Conservation (phyloP, 2,888 invertebrate species). For the Ophraella communa region DNA sequence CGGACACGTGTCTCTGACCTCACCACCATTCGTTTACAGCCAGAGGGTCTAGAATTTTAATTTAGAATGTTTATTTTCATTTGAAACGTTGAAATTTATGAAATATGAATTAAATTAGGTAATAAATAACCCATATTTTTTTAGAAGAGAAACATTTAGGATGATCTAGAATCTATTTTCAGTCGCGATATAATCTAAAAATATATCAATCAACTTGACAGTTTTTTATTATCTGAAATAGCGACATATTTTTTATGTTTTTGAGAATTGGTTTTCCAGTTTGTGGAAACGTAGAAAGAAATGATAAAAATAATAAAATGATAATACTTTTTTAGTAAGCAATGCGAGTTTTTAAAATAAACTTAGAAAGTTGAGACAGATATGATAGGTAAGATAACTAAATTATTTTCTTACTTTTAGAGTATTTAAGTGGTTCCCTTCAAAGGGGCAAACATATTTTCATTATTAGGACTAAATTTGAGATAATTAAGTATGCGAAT, state of each 20-base stretch:
- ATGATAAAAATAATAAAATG: too few relatives aligned
- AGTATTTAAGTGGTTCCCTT: too few relatives aligned
- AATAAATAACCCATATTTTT: background rate
- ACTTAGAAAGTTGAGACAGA: too few relatives aligned
- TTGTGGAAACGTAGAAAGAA: background rate
- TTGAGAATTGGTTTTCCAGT: background rate
- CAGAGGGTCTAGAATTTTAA: background rate
- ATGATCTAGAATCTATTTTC: background rate
- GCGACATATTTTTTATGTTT: background rate
- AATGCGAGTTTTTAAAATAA: too few relatives aligned
- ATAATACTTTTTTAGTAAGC: too few relatives aligned
- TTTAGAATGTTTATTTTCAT: background rate
- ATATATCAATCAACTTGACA: background rate
- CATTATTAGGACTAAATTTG: too few relatives aligned
- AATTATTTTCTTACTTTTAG: too few relatives aligned
- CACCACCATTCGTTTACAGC: background rate
- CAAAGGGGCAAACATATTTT: too few relatives aligned
- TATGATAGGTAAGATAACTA: too few relatives aligned
- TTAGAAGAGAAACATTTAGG: background rate
- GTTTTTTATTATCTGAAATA: background rate
- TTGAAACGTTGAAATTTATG: background rate
- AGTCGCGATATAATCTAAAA: background rate
- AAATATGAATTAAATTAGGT: constrained; percentile 4
- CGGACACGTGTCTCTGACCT: background rate
- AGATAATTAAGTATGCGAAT: too few relatives aligned